Base-by-base conservation (phyloP, 2,888 invertebrate species). In the Camponotus fellah region DNA sequence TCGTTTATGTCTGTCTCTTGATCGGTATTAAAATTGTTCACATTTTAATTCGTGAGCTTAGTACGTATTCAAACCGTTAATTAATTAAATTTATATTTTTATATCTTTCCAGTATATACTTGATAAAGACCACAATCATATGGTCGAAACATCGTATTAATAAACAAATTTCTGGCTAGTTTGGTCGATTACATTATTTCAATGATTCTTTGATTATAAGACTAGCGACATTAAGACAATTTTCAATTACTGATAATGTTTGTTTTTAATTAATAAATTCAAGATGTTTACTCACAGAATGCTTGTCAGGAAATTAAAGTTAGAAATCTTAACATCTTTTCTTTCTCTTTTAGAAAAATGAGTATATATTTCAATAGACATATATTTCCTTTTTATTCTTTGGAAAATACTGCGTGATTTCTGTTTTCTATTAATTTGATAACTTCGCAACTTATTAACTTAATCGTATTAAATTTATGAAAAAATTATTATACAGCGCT, bases 371-470 rank as follows among this genome's bases (percentile, higher is more conserved):
- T n/a, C n/a, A 40, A 3, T 56, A 53, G 2, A n/a, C 32, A n/a
- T 12, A 8, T 1, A n/a, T 17, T 34, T 40, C n/a, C 32, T 43
- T 32, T 49, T 49, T 1, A 60, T 32, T 65, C 49, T 37, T 49
- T 32, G 37, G 17, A 53, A 49, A 37, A 46, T 34, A 34, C 34
- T 34, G 9, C 9, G n/a, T 64, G 37, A 53, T 49, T 65, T 76
- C 37, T 76, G 14, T 40, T 74, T 43, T 74, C 62, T 32, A 32
- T 32, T 74, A 74, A 60, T 17, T 60, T 74, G 43, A n/a, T 43
- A 62, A 62, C 26, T 58, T 9, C 1, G 49, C 10, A 34, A 17
- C 8, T 74, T 56, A 37, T 37, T 56, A 43, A 74, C 9, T 8
- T 60, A 43, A 2, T 26, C 37, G 17, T 26, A 58, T 9, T 40